Base-by-base conservation (phyloP, 1,140 invertebrate species). In the Triops longicaudatus region DNA sequence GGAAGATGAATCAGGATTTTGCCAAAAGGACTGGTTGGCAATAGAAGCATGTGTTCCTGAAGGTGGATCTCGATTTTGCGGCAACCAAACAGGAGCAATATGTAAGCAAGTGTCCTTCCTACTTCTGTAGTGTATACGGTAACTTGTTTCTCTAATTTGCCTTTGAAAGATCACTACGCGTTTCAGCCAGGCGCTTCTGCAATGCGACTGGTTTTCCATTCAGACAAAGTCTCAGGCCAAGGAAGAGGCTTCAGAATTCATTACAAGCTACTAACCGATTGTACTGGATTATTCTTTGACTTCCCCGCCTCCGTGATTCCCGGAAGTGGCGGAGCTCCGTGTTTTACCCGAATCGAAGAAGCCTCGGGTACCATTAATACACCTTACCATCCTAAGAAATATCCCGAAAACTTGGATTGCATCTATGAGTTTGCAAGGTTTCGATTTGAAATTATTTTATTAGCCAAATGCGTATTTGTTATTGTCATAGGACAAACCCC, bases 341-440 rank as follows among this genome's bases (percentile, higher is more conserved):
- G 83, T 76, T 84, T 82, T 78, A 84, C 83, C 27, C 80, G 81
- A 27, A 83, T 84, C 50, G 79, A 80, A 12, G 83, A 84, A 43
- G 78, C 77, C 27, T 80, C 80, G 6, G 83, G 83, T 37, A 83
- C 81, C 12, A 82, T 84, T 43, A 83, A 84, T 78, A 83, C 82
- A 1, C 83, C 83, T 0, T 83, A 81, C 75, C 82, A 80, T 77
- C 83, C 83, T 12, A 80, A 81, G 74, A 79, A 81, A n/a, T 84
- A 84, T 78, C 82, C 83, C 0, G 79, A 80, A 22, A 80, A 82
- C 43, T 78, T 84, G 73, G 83, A 84, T 78, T 84, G 83, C 63
- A 81, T 84, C 14, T 84, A 84, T 73, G 83, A 84, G 76, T 84
- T 84, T 76, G 77, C 83, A 26, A 82, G 83, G 83, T 83, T 72